Base-by-base conservation (phyloP, 2,113 vertebrate species). In the Chloropsis hardwickii region DNA sequence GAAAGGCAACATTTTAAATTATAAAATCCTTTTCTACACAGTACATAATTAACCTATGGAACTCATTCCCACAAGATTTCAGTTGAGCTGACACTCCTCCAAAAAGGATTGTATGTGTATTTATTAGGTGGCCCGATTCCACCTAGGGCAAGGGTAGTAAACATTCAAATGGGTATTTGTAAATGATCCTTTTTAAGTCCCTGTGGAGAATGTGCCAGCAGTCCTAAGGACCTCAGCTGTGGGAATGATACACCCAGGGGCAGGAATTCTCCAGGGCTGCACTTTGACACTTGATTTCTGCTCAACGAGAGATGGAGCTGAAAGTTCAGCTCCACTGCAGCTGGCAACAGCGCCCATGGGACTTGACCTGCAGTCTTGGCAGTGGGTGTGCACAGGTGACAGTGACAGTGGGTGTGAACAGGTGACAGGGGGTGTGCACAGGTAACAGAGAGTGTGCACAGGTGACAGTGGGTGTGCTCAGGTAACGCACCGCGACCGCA, bases 261-360 rank as follows among this genome's bases (percentile, higher is more conserved):
- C 82, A 64, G 53, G 4, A 35, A 39, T 37, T 79, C 51, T 19
- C 29, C 7, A 29, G 51, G 4, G 35, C 29, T 39, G 18, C 3
- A 7, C 5, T 23, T 14, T 22, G 45, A 44, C 51, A 14, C 21
- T 31, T 0, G 23, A 29, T 35, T 88, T 73, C 78, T 37, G 13
- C 9, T n/a, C 51, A 40, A 5, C 28, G 33, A 28, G 35, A 58
- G 51, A 2, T 0, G 5, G 2, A 31, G 56, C 42, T 42, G 65
- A 25, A 42, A 48, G 37, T n/a, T 37, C 54, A 40, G 50, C 67
- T 70, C 6, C 28, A 1, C 0, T 5, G 72, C 23, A 57, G 67
- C 0, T 5, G 60, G 58, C 42, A 58, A 21, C 51, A 42, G 10
- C 2, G 0, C 39, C 81, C 73, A n/a, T 4, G 3, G 47, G 60